Percentiles rank a stretch among this genome's conserved stretches.
Evolutionary conservation across 2,113 vertebrate species (phyloP).

Genomic region (Equus quagga): DNA sequence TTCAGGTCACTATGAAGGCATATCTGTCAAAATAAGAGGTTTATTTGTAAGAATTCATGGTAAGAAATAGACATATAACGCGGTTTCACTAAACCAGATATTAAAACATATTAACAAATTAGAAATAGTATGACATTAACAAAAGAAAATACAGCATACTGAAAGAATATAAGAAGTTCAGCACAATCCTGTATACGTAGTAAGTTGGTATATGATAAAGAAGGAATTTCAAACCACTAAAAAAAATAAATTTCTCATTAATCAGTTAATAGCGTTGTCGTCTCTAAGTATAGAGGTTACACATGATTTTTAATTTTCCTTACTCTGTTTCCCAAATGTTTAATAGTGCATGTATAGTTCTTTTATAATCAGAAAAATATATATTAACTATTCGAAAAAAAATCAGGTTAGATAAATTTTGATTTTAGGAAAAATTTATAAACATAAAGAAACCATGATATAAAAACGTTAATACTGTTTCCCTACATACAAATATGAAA

Average conservation of each 20-base stretch:
- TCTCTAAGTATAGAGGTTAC: background rate
- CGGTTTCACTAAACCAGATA: background rate
- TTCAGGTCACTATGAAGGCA: background rate
- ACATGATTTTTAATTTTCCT: background rate
- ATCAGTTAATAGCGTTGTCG: background rate
- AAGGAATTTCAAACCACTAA: background rate
- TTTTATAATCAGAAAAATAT: slow-evolving; percentile 28
- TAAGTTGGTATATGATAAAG: background rate
- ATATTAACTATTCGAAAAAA: background rate
- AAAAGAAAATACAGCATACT: background rate
- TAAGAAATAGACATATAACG: background rate
- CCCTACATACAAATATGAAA: slow-evolving; percentile 1
- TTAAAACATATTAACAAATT: background rate
- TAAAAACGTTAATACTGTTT: background rate
- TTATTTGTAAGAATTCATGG: background rate
- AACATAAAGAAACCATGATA: background rate
- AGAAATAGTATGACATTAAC: background rate
- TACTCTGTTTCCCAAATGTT: background rate
- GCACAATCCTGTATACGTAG: background rate
- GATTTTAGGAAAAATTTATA: background rate
- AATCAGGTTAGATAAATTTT: background rate
- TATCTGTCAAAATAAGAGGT: background rate
- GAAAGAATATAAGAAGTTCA: background rate
- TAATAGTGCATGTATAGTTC: background rate
- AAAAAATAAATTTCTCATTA: background rate